These are phyloP conservation scores for Holothuria glaberrima DNA, from an alignment of 35 echinoderm and acorn worm genomes.

Conservation along the genomic window DNA sequence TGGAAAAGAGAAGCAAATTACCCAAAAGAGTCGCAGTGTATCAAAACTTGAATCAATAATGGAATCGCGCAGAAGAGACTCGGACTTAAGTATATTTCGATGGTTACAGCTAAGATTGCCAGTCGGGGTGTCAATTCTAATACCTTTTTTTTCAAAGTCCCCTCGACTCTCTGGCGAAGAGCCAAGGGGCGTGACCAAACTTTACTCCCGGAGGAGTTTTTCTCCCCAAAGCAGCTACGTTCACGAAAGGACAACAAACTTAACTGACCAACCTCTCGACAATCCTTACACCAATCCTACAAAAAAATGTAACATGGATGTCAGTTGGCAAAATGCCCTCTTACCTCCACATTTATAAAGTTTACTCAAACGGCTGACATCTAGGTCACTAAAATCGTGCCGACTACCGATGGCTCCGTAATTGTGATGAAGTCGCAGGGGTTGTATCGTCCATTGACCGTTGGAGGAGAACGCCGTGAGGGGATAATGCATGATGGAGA, in stretches of 20 bases:
- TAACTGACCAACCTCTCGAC: no score
- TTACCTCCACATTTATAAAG: slow-evolving; percentile 92
- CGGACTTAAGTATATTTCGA: no score
- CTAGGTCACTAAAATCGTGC: slow-evolving; percentile 82
- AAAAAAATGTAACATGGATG: no score
- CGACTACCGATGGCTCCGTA: slow-evolving; percentile 66
- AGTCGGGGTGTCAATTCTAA: no score
- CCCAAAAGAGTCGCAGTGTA: no score
- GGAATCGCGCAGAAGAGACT: no score
- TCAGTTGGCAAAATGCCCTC: not conserved
- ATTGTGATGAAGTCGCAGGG: slow-evolving; percentile 46
- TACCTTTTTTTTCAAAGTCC: no score
- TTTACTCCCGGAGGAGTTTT: not conserved
- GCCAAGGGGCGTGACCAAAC: not conserved
- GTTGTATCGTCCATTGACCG: slow-evolving; percentile 63
- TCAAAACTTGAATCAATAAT: no score
- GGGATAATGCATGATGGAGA: slow-evolving; percentile 93
- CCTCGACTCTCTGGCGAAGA: no score
- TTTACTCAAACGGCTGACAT: slow-evolving; percentile 75
- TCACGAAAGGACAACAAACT: not conserved
- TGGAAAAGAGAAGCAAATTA: no score
- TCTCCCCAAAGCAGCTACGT: not conserved
- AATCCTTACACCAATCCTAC: no score
- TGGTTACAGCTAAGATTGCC: no score
- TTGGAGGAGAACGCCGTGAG: slow-evolving; percentile 74